Conservation (phyloP, 2,888 invertebrate species). For the Chrysolina oricalcia region DNA sequence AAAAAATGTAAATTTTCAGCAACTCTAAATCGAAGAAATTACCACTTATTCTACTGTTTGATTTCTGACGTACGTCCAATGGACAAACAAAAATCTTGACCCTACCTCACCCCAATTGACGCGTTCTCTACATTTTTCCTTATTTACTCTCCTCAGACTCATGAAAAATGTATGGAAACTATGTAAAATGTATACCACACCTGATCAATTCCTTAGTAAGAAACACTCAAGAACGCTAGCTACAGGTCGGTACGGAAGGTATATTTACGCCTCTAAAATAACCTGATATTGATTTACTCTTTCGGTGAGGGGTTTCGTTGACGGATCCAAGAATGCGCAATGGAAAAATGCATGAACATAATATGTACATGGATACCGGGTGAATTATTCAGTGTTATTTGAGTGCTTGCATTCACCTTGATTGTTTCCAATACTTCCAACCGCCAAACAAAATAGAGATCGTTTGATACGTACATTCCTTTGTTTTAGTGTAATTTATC, state of each 20-base stretch:
- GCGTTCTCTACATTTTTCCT: neutral
- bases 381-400: neutral
- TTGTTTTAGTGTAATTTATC: no score
- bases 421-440: neutral
- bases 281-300: conserved; percentile 5
- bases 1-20: no score
- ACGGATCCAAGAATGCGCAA: conserved; percentile 14
- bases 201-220: neutral
- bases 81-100: neutral
- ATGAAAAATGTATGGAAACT: conserved; percentile 3
- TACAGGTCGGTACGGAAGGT: conserved; percentile 1
- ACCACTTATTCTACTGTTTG: neutral
- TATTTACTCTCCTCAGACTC: neutral
- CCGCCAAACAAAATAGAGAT: no score
- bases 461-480: no score
- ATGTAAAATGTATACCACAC: conserved; percentile 5
- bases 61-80: neutral
- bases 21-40: neutral
- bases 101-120: neutral
- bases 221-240: neutral
- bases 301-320: conserved; percentile 4
- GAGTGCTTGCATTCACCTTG: neutral
- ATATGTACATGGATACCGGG: neutral
- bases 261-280: conserved; percentile 9
- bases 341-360: neutral